phyloP scores from a whole-genome alignment of 2,888 invertebrate species.

The Tenthredo notha region DNA sequence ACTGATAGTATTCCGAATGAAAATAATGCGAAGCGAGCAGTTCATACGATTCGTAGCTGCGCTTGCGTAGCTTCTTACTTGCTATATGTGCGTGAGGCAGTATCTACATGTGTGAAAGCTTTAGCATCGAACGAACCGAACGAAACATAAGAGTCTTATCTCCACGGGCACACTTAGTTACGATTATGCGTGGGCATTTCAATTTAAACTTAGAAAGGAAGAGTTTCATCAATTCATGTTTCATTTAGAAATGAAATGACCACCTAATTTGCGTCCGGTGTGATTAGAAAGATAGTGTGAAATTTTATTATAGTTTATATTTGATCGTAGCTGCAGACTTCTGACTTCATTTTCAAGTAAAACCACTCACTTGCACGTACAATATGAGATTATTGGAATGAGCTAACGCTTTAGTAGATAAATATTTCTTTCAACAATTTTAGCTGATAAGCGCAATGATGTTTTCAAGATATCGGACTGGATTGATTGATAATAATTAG shows the following conservation, averaged over 20 bases:
- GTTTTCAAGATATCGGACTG: conserved; percentile 16
- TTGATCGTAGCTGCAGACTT: not conserved
- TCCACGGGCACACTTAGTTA: not conserved
- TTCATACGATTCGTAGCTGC: conserved; percentile 30
- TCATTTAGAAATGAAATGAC: not conserved
- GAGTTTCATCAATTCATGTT: conserved; percentile 30
- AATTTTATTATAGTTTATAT: not conserved
- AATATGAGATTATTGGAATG: not conserved
- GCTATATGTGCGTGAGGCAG: not conserved
- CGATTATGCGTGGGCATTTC: conserved; percentile 45
- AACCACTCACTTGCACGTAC: not conserved
- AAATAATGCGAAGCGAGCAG: conserved; percentile 44
- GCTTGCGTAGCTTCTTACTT: conserved; percentile 35
- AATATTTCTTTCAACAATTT: not conserved
- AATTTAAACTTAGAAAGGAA: conserved; percentile 10
- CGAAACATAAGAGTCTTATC: conserved; percentile 29
- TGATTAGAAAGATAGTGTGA: conserved; percentile 24
- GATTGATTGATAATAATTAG: not conserved
- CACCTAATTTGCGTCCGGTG: conserved; percentile 20
- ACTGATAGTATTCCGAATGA: conserved; percentile 48
- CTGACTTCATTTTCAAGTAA: not conserved
- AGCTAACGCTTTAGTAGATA: not conserved
- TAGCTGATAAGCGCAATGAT: not conserved
- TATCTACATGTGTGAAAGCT: conserved; percentile 5
- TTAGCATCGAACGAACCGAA: not conserved